These are phyloP conservation scores for Adelges cooleyi DNA, from an alignment of 1,140 invertebrate species.

Conservation along the genomic window DNA sequence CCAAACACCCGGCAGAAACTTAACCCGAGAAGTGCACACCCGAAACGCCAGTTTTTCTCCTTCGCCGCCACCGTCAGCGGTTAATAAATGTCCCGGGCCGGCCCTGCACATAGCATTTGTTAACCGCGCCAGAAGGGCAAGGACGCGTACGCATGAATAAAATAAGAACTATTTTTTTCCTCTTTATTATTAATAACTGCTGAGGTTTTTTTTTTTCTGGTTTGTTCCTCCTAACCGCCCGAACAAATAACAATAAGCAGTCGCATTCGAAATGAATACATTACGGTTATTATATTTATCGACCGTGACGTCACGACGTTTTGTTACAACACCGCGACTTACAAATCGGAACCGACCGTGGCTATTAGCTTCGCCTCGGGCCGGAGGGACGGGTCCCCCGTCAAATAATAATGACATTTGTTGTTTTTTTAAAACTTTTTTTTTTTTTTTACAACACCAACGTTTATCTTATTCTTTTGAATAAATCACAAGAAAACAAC, in stretches of 20 bases:
- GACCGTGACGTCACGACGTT: slow-evolving; percentile 14
- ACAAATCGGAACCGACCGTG: not conserved
- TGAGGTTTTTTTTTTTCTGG: not conserved
- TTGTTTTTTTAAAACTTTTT: too few relatives aligned
- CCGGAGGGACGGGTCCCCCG: too few relatives aligned
- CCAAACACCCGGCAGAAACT: too few relatives aligned
- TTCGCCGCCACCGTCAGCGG: too few relatives aligned
- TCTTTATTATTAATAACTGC: not conserved
- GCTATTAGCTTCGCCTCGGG: too few relatives aligned
- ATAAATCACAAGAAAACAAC: too few relatives aligned
- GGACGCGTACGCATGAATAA: not conserved
- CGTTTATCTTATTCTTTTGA: too few relatives aligned
- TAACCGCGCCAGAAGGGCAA: slow-evolving; percentile 12
- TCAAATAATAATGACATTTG: too few relatives aligned
- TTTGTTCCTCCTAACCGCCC: slow-evolving; percentile 11
- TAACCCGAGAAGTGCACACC: not conserved
- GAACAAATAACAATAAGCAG: slow-evolving; percentile 22
- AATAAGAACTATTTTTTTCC: not conserved
- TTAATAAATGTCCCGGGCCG: too few relatives aligned
- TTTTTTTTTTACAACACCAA: too few relatives aligned
- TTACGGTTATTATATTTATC: slow-evolving; percentile 15
- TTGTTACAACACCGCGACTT: not conserved
- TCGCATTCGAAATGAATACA: slow-evolving; percentile 7
- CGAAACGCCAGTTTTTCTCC: not conserved
- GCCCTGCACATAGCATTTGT: too few relatives aligned